These are phyloP conservation scores for Cavia porcellus DNA, from an alignment of 2,113 vertebrate genomes.

Conservation along the genomic window DNA sequence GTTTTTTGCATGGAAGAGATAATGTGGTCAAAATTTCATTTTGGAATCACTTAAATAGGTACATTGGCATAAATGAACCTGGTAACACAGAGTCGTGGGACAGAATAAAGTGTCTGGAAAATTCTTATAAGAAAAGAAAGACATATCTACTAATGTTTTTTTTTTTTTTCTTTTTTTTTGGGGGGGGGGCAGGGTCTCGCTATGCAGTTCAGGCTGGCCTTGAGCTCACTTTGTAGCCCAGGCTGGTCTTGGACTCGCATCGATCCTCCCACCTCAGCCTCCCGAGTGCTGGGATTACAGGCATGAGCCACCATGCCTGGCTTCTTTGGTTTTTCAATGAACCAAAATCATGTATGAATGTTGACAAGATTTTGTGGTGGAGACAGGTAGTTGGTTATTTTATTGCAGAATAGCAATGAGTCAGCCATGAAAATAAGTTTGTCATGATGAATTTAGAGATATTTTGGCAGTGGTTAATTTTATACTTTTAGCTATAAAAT, in stretches of 20 bases:
- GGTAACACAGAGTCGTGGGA: background rate
- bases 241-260: too few species aligned
- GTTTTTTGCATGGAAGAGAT: background rate
- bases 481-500: background rate
- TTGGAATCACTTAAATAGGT: background rate
- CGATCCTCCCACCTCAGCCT: too few species aligned
- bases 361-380: background rate
- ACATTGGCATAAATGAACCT: background rate
- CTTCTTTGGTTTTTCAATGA: background rate
- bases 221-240: too few species aligned
- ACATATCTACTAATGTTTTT: background rate
- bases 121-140: background rate
- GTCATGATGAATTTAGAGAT: background rate
- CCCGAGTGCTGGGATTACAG: too few species aligned
- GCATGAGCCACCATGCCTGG: too few species aligned
- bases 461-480: background rate
- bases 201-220: too few species aligned
- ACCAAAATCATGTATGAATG: background rate
- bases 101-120: background rate
- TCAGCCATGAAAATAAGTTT: background rate
- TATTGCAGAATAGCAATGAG: background rate
- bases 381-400: background rate
- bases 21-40: background rate
- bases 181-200: too few species aligned
- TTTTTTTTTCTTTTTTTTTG: too few species aligned